phyloP scores from a whole-genome alignment of 2,888 invertebrate species.

The Agonopterix subpropinquella region DNA sequence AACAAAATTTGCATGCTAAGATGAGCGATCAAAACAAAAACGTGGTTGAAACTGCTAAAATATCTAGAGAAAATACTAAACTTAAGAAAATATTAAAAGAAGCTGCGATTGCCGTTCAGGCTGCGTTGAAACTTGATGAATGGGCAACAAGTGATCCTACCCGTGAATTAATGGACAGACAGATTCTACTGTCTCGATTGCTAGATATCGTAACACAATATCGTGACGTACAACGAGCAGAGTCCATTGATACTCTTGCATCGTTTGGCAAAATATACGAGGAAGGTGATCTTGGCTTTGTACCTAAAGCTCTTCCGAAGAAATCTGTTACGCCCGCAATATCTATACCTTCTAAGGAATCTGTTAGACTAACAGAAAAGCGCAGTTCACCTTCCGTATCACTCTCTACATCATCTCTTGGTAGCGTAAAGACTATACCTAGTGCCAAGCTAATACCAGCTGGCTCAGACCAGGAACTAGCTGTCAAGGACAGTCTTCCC shows the following conservation, averaged over 20 bases:
- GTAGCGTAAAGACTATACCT: conserved; percentile 53
- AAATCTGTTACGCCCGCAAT: conserved; percentile 23
- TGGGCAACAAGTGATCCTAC: conserved; percentile 48
- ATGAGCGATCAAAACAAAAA: conserved; percentile 65
- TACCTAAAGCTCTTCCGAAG: conserved; percentile 64
- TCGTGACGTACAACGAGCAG: conserved; percentile 50
- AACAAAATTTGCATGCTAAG: conserved; percentile 75
- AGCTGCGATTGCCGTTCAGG: conserved; percentile 77
- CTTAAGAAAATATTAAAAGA: conserved; percentile 76
- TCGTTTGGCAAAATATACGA: conserved; percentile 74
- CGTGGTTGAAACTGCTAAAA: conserved; percentile 54
- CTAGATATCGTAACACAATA: conserved; percentile 68
- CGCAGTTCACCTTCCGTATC: conserved; percentile 20
- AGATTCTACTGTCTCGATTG: conserved; percentile 71
- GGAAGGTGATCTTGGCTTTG: conserved; percentile 80
- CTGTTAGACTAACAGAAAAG: conserved; percentile 19
- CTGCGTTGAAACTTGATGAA: conserved; percentile 70
- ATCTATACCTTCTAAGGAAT: conserved; percentile 26
- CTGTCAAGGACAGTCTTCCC: conserved; percentile 44
- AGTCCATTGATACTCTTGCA: conserved; percentile 58
- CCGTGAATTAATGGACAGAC: conserved; percentile 58
- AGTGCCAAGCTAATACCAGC: conserved; percentile 44
- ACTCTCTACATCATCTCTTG: conserved; percentile 31
- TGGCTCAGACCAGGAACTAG: conserved; percentile 23
- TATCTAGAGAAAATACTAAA: conserved; percentile 70